Conservation (phyloP, 2,113 vertebrate genomes). For the Actenoides lindsayi region DNA sequence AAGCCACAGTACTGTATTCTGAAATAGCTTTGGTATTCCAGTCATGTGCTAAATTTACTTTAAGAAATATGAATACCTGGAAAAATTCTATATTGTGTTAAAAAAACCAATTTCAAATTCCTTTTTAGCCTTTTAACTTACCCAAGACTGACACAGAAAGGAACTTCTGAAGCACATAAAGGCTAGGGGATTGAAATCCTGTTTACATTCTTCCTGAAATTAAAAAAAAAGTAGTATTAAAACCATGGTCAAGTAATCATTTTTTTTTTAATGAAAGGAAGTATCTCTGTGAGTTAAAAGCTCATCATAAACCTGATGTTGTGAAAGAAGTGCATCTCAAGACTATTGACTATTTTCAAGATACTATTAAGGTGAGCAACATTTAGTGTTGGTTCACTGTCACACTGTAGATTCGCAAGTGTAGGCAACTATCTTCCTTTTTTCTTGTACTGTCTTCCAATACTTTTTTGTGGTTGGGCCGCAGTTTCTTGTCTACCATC, state of each 20-base stretch:
- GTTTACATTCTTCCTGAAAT: not conserved
- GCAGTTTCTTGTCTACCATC: not conserved
- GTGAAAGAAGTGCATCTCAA: constrained; percentile 11
- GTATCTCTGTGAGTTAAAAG: not conserved
- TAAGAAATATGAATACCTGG: not conserved
- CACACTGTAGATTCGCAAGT: not conserved
- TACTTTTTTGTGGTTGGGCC: not conserved
- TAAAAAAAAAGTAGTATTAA: not conserved
- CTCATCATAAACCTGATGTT: not conserved
- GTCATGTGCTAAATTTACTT: not conserved
- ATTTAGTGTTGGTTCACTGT: not conserved
- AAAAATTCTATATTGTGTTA: not conserved
- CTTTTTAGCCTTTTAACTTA: not conserved
- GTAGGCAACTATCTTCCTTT: not conserved
- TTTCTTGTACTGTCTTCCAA: not conserved
- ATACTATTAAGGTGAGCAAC: not conserved
- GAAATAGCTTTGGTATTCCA: not conserved
- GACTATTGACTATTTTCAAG: constrained; percentile 8
- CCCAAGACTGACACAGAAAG: not conserved
- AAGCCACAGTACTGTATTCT: not conserved
- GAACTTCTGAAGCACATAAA: not conserved
- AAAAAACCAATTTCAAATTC: not conserved
- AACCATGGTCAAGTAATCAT: not conserved
- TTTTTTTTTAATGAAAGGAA: constrained; percentile 41
- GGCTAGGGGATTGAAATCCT: not conserved